A percentile compares a stretch with the other conserved stretches of the same genome.
These are phyloP conservation scores for Petaurus breviceps DNA, from an alignment of 2,113 vertebrate species.

Conservation along the genomic window DNA sequence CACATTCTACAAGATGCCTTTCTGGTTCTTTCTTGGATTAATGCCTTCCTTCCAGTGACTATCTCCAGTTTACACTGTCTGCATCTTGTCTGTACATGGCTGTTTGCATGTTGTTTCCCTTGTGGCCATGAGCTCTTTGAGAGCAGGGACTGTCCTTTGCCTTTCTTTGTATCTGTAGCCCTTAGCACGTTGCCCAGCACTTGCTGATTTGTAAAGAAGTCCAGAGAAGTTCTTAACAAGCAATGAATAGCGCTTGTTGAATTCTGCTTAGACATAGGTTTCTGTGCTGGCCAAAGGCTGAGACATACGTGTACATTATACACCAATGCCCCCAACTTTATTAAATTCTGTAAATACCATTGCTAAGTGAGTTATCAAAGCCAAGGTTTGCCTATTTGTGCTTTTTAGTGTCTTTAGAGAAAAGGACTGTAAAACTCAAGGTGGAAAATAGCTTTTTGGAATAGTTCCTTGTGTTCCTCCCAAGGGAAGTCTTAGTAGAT, in stretches of 20 bases:
- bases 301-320: conserved; percentile 37
- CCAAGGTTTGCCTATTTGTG: conserved; percentile 35
- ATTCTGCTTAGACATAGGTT: neutral
- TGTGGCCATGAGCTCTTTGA: neutral
- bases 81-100: neutral
- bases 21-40: too few species aligned
- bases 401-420: neutral
- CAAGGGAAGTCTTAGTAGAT: neutral
- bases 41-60: neutral
- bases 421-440: neutral
- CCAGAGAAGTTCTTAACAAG: neutral
- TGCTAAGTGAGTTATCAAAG: neutral
- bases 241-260: neutral
- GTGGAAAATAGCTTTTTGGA: neutral
- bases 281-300: conserved; percentile 19
- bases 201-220: neutral
- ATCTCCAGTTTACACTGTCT: neutral
- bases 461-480: neutral
- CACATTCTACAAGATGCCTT: too few species aligned
- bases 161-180: neutral
- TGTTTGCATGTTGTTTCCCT: too few species aligned
- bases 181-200: neutral
- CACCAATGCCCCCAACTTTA: neutral
- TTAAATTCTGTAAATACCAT: conserved; percentile 39
- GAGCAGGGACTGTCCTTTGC: neutral